These are phyloP conservation scores for Pipra filicauda DNA, from an alignment of 2,113 vertebrate species.

Conservation along the genomic window DNA sequence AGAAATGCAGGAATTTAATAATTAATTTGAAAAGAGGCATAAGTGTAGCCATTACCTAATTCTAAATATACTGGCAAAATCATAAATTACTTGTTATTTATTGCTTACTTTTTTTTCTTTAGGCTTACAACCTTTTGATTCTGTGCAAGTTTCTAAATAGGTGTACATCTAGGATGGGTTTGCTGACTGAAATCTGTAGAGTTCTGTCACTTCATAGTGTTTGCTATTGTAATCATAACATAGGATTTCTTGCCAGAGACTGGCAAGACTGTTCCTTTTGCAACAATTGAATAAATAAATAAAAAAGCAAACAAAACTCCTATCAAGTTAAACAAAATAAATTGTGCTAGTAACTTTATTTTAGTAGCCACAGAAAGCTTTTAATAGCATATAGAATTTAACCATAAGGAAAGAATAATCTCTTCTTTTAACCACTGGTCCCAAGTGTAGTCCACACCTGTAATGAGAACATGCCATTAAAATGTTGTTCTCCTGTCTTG, in stretches of 20 bases:
- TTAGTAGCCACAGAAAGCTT: not conserved
- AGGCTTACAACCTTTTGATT: not conserved
- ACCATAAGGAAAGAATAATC: not conserved
- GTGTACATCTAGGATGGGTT: not conserved
- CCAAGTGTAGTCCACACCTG: not conserved
- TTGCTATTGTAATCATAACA: not conserved
- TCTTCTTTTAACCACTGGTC: not conserved
- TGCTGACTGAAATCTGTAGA: not conserved
- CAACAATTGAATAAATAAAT: not conserved
- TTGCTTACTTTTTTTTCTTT: not conserved
- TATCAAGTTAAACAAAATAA: not conserved
- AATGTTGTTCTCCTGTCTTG: not conserved
- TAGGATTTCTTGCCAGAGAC: not conserved
- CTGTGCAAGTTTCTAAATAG: not conserved
- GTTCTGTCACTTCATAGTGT: not conserved
- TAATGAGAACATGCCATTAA: rapidly evolving
- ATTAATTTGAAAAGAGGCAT: not conserved
- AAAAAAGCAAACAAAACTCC: rapidly evolving
- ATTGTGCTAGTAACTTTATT: not conserved
- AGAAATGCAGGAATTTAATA: not conserved
- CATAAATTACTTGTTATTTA: not conserved
- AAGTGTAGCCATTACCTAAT: rapidly evolving
- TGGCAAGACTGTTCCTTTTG: not conserved
- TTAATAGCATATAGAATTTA: not conserved
- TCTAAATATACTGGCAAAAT: not conserved